phyloP scores from a whole-genome alignment of 2,797 vertebrate genomes.

The Sebastes itinus region DNA sequence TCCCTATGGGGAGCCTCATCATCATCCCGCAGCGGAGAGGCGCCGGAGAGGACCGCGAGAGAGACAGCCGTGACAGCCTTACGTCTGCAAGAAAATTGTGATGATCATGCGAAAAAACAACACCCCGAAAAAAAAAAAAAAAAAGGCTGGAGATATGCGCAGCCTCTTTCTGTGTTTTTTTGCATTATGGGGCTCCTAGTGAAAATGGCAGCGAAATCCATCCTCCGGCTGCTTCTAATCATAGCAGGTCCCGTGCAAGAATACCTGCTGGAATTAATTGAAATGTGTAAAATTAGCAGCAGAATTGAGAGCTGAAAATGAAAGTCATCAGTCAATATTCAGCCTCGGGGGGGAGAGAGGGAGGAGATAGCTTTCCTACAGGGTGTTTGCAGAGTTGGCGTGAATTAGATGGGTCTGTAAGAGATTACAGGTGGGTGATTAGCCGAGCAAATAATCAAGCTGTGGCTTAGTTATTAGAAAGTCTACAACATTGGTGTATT shows the following conservation, averaged over 20 bases:
- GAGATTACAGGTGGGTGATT: neutral
- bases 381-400: conserved; percentile 25
- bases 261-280: conserved; percentile 73
- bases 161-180: neutral
- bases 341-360: conserved; percentile 32
- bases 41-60: conserved; percentile 23
- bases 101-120: conserved; percentile 57
- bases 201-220: conserved; percentile 9
- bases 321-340: conserved; percentile 78
- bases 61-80: conserved; percentile 60
- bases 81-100: conserved; percentile 63
- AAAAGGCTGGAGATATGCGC: neutral
- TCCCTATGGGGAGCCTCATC: conserved; percentile 70
- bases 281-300: conserved; percentile 76
- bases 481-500: neutral
- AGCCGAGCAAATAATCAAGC: neutral
- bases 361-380: conserved; percentile 26
- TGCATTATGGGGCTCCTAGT: neutral
- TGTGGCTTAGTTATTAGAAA: neutral
- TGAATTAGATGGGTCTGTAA: conserved; percentile 22
- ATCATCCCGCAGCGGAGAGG: conserved; percentile 39
- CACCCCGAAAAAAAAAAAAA: neutral
- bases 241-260: conserved; percentile 38
- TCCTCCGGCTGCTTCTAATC: conserved; percentile 47
- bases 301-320: conserved; percentile 68